Evolutionary conservation across 2,113 vertebrate genomes (phyloP).

Genomic region (Otocyon megalotis): DNA sequence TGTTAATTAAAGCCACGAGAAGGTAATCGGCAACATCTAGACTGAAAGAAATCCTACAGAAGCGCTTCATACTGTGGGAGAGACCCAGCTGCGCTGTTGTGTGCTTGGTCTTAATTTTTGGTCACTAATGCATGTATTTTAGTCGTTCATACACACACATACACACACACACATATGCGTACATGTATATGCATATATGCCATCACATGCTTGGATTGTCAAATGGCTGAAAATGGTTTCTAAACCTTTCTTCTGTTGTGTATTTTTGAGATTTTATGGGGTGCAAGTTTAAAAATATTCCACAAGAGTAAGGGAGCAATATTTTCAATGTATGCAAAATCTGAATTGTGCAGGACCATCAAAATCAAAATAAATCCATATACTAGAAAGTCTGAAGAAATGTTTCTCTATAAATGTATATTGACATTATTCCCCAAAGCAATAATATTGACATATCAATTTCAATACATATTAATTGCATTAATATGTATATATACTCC

Average conservation of each 20-base stretch:
- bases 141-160: neutral
- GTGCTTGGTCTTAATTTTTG: neutral
- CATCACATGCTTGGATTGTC: neutral
- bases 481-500: neutral
- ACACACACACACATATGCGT: accelerated
- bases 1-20: neutral
- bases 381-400: neutral
- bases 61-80: neutral
- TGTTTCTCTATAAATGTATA: neutral
- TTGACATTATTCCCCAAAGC: neutral
- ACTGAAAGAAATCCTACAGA: accelerated
- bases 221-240: neutral
- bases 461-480: neutral
- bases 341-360: neutral
- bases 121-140: neutral
- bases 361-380: neutral
- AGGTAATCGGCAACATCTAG: accelerated
- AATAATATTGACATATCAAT: neutral
- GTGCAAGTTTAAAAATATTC: neutral
- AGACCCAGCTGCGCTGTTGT: neutral
- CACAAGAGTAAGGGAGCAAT: neutral
- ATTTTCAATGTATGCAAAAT: neutral
- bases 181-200: neutral
- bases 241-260: neutral
- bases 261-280: neutral